phyloP scores from a whole-genome alignment of 2,113 vertebrate genomes.

The Hydropotes inermis region DNA sequence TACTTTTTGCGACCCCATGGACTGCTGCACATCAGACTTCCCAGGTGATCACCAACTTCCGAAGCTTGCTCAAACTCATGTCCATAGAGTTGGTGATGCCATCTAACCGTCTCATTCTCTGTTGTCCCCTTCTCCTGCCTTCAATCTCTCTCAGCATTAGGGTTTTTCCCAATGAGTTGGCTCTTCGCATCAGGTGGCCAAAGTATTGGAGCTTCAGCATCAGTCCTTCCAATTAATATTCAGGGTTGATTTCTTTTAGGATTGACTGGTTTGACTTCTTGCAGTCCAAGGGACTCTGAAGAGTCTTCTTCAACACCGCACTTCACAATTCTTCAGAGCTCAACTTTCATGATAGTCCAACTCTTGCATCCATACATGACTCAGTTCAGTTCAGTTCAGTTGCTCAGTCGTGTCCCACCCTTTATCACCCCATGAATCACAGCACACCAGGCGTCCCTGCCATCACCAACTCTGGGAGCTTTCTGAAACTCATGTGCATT shows the following conservation, averaged over 20 bases:
- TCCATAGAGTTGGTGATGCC: neutral
- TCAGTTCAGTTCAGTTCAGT: no score
- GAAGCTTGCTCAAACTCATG: neutral
- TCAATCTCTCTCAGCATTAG: neutral
- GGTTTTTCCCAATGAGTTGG: neutral
- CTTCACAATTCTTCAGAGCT: neutral
- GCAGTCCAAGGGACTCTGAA: neutral
- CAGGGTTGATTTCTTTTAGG: neutral
- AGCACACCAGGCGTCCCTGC: no score
- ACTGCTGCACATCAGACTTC: neutral
- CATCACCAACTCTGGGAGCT: no score
- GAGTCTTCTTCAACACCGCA: fast-evolving
- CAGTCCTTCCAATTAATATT: neutral
- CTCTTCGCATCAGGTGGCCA: neutral
- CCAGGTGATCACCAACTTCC: neutral
- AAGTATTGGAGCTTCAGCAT: neutral
- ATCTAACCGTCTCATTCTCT: neutral
- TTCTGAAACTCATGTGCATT: no score
- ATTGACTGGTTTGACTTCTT: neutral
- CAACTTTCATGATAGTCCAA: neutral
- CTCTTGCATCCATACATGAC: neutral
- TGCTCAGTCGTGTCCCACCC: no score
- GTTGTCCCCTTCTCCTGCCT: neutral
- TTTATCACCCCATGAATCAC: no score
- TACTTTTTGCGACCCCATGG: neutral